Evolutionary conservation across 1,140 invertebrate species (phyloP).

Genomic region (Papilio polytes): DNA sequence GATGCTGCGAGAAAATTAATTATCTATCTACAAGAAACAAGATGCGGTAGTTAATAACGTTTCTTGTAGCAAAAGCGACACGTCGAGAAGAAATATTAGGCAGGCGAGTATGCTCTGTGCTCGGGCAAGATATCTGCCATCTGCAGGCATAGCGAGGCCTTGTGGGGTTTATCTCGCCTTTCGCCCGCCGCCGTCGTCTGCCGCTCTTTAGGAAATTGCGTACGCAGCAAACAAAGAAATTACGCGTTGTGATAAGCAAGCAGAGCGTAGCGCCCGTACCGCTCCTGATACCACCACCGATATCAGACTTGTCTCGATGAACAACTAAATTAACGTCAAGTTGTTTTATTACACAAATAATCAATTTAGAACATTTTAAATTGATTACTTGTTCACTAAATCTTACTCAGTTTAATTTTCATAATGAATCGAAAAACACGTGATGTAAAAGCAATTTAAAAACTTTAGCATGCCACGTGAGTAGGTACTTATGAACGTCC

Average conservation of each 20-base stretch:
- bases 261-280: conserved; percentile 62
- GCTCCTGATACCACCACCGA: conserved; percentile 41
- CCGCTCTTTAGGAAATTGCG: conserved; percentile 75
- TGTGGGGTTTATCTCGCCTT: conserved; percentile 65
- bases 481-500: not conserved
- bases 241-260: conserved; percentile 68
- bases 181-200: conserved; percentile 44
- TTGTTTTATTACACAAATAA: not conserved
- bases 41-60: conserved; percentile 17
- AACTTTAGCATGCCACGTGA: not conserved
- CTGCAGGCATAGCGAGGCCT: conserved; percentile 55
- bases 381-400: not conserved
- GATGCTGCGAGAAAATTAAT: not conserved
- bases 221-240: conserved; percentile 78
- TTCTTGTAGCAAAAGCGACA: conserved; percentile 46
- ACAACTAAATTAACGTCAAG: not conserved
- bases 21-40: conserved; percentile 1
- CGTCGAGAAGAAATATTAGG: conserved; percentile 58
- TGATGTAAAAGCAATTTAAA: not conserved
- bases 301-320: not conserved
- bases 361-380: not conserved
- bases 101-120: conserved; percentile 44
- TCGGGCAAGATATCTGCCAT: conserved; percentile 67
- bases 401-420: not conserved
- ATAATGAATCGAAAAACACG: not conserved